A percentile compares a stretch with the other conserved stretches of the same genome.
Evolutionary conservation across 2,888 invertebrate genomes (phyloP).

Genomic region (Lepidonotus clava): DNA sequence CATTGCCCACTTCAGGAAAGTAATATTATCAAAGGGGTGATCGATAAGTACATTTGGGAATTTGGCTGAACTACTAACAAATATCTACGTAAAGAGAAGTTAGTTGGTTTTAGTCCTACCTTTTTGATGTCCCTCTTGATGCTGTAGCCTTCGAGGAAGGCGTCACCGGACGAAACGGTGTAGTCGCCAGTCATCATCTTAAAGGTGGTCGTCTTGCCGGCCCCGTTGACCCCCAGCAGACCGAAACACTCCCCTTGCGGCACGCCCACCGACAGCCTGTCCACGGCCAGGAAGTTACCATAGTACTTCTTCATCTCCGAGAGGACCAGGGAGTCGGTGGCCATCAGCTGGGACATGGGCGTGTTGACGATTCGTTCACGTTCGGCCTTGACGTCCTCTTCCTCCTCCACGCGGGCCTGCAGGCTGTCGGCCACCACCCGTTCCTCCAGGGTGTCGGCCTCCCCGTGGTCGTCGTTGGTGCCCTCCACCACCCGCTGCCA

Average conservation of each 20-base stretch:
- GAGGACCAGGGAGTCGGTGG: constrained; percentile 83
- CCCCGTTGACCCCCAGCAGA: constrained; percentile 84
- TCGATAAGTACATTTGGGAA: too few species aligned
- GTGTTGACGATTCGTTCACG: constrained; percentile 71
- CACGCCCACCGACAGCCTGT: constrained; percentile 86
- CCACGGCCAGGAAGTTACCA: constrained; percentile 86
- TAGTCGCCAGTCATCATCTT: constrained; percentile 89
- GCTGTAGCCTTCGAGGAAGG: constrained; percentile 84
- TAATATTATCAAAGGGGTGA: too few species aligned
- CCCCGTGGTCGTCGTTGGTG: background rate
- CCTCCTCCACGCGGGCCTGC: constrained; percentile 66
- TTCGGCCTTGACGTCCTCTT: constrained; percentile 80
- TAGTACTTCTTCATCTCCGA: constrained; percentile 87
- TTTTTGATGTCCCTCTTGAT: constrained; percentile 68
- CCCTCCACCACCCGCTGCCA: constrained; percentile 39
- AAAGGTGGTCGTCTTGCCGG: constrained; percentile 86
- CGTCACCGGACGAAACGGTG: constrained; percentile 86
- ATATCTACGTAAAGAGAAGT: too few species aligned
- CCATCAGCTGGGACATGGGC: constrained; percentile 62
- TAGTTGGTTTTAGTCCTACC: constrained; percentile 61
- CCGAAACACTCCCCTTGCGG: constrained; percentile 89
- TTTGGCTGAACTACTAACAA: too few species aligned
- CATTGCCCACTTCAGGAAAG: too few species aligned
- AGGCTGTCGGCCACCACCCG: background rate
- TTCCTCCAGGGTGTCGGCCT: background rate